Evolutionary conservation across 2,797 vertebrate genomes (phyloP), one percentile per base, ranked within the genome.

Genomic region (Artibeus lituratus): DNA sequence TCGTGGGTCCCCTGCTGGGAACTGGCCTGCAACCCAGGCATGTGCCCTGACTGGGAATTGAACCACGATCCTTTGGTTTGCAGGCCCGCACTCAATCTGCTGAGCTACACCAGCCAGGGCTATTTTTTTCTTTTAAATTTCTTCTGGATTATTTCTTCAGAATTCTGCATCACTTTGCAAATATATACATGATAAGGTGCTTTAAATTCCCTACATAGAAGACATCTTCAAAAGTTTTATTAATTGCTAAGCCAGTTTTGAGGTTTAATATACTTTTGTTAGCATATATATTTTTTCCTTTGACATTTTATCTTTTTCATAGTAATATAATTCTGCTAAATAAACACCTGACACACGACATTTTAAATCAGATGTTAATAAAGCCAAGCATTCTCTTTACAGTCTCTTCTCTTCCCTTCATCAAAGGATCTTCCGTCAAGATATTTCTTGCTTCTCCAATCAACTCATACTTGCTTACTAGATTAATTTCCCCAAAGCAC

Each of bases 281-380:
- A 94, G 51, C 42, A 90, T 91, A 87, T 90, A 84, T 93, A 74
- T 26, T 37, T 76, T 77, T 97, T 55, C 24, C n/a, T 73, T 59
- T 72, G 62, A 87, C 22, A 47, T 39, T 57, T 70, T 42, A 35
- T 62, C 84, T 51, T 90, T 65, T 84, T 92, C 39, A 42, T 84
- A 76, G 69, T 49, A 14, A 78, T 70, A 87, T 2, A 42, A 80
- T 53, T 80, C 42, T 85, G 29, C 14, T 88, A 78, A 94, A 74
- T 53, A 37, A 82, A 70, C 65, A 85, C 11, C 7, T 90, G 78
- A 51, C 47, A 26, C 9, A 72, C 51, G 19, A 65, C 15, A 55
- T 51, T 90, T 96, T 35, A 90, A 92, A 90, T 59, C 59, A 83
- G 74, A 89, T 78, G 42, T 59, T 72, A 96, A 88, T 82, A 92